These are phyloP conservation scores for Microtus californicus DNA, from an alignment of 2,797 vertebrate genomes.

Conservation along the genomic window DNA sequence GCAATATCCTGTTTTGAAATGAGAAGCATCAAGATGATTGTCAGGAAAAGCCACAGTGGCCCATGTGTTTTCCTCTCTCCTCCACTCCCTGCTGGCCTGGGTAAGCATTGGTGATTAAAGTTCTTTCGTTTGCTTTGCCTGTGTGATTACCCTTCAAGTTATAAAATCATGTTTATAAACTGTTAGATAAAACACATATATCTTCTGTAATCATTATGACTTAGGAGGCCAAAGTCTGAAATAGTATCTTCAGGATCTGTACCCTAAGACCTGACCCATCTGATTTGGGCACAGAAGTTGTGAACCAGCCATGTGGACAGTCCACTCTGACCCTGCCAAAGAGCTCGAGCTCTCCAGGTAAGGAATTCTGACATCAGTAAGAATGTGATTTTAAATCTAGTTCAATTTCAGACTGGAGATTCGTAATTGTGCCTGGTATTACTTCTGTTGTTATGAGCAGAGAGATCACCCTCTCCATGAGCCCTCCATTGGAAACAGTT, in stretches of 20 bases:
- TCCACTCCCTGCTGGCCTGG: not conserved
- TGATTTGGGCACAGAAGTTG: not conserved
- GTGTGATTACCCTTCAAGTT: not conserved
- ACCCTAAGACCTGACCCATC: not conserved
- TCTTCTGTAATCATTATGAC: not conserved
- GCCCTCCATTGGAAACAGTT: not conserved
- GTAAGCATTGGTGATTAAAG: not conserved
- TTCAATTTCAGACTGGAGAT: not conserved
- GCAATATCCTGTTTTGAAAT: not conserved
- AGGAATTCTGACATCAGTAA: not conserved
- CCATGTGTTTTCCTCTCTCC: not conserved
- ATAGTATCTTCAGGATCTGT: not conserved
- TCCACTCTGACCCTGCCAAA: not conserved
- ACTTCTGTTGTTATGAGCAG: not conserved
- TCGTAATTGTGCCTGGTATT: not conserved
- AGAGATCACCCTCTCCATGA: not conserved
- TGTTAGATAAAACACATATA: not conserved
- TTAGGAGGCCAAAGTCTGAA: not conserved
- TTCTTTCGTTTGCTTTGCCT: not conserved
- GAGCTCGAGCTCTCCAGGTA: not conserved
- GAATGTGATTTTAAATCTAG: not conserved
- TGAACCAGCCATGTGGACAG: no score
- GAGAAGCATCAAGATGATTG: not conserved
- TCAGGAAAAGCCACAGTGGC: not conserved
- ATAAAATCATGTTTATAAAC: constrained; percentile 23